These are phyloP conservation scores for Platichthys flesus DNA, from an alignment of 2,113 vertebrate species.

Conservation along the genomic window DNA sequence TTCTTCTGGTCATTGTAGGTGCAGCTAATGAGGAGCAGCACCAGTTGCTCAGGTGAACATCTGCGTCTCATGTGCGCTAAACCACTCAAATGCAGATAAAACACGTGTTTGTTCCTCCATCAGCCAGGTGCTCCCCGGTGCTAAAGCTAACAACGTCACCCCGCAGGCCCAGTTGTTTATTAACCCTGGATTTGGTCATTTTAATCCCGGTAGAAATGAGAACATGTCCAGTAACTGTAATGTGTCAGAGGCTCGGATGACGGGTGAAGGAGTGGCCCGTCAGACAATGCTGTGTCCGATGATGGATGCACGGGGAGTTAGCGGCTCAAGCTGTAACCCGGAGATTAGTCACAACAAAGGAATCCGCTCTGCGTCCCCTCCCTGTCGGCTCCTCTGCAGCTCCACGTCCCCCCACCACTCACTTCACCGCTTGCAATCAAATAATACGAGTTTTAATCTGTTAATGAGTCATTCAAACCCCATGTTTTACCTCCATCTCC, in stretches of 20 bases:
- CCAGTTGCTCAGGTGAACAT: background rate
- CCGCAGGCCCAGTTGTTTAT: background rate
- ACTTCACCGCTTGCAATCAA: background rate
- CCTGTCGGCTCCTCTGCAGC: slow-evolving; percentile 27
- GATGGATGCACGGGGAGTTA: slow-evolving; percentile 40
- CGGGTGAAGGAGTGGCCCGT: background rate
- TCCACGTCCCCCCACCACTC: too few relatives aligned
- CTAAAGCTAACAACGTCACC: background rate
- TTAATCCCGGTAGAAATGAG: background rate
- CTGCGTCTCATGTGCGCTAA: background rate
- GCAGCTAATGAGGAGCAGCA: background rate
- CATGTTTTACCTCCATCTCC: background rate
- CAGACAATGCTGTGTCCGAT: slow-evolving; percentile 43
- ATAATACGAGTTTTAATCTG: background rate
- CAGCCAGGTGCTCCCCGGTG: background rate
- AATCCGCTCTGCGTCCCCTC: slow-evolving; percentile 68
- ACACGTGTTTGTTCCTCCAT: too few relatives aligned
- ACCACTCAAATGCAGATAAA: too few relatives aligned
- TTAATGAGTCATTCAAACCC: background rate
- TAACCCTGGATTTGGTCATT: background rate
- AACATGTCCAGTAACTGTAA: background rate
- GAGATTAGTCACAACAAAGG: slow-evolving; percentile 80
- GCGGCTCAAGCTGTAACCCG: slow-evolving; percentile 26
- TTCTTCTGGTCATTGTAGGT: background rate
- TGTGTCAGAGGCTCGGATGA: background rate